Base-by-base conservation (phyloP, 1,140 invertebrate genomes). In the Sinonovacula constricta region DNA sequence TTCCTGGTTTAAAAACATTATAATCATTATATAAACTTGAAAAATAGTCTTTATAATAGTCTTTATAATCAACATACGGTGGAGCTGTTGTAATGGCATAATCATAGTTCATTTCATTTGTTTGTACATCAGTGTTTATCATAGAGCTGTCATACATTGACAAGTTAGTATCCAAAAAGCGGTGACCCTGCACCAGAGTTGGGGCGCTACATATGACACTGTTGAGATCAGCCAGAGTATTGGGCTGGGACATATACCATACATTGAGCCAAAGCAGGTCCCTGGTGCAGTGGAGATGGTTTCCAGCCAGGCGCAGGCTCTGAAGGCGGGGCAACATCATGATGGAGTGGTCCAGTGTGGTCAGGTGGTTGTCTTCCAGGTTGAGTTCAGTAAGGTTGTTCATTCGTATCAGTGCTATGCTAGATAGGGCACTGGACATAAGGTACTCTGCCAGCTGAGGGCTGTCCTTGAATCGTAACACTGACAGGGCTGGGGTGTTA, bases 391-490 rank as follows among this genome's bases (percentile, higher is more conserved):
- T 65, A 5, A 85, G 34, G 51, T 68, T 68, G 76, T 81, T 28
- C 66, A 84, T 80, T 95, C 93, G 7, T 94, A 94, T 26, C 94
- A 94, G 93, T 0, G 94, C 94, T n/a, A n/a, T n/a, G n/a, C n/a
- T n/a, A n/a, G n/a, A n/a, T n/a, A n/a, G n/a, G 24, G 94, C 72
- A 39, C 86, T 83, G 12, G 92, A 92, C 33, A 96, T 85, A 49
- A 96, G 91, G 85, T 94, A 93, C 22, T 92, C 90, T 0, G 94
- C 93, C 54, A 96, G 90, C n/a, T 92, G 92, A 0, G 95, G 94
- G 86, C 95, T 96, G 63, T 92, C 92, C 57, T 95, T 94, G 31
- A 97, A 91, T 88, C 96, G 94, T 33, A 97, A 91, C 65, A 91
- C 93, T 83, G 94, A 92, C 30, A 97, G 91, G 83, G 93, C 92